phyloP scores from a whole-genome alignment of 1,140 invertebrate genomes.

The Hydropsyche tenuis region DNA sequence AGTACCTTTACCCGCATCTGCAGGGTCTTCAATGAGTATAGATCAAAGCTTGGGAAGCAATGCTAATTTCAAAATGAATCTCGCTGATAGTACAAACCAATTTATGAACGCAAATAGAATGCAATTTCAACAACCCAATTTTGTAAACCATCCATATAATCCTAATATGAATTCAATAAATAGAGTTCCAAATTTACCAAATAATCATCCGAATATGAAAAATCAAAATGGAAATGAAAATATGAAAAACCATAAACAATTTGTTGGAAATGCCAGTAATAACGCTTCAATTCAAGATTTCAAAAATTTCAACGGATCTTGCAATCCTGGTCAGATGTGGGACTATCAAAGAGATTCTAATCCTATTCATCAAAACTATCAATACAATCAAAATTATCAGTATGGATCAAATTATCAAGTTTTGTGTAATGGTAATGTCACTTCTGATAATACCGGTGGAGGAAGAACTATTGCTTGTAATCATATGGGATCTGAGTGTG shows the following conservation, averaged over 20 bases:
- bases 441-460: slow-evolving; percentile 54
- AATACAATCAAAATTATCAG: slow-evolving; percentile 41
- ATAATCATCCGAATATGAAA: not conserved
- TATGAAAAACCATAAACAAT: slow-evolving; percentile 3
- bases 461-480: slow-evolving; percentile 56
- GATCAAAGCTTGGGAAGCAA: slow-evolving; percentile 48
- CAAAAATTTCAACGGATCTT: slow-evolving; percentile 21
- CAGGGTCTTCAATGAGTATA: slow-evolving; percentile 47
- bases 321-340: slow-evolving; percentile 31
- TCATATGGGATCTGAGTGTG: slow-evolving; percentile 51
- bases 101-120: slow-evolving; percentile 52
- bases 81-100: slow-evolving; percentile 39
- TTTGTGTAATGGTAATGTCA: slow-evolving; percentile 18
- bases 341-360: slow-evolving; percentile 42
- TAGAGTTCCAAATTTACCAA: not conserved
- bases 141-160: slow-evolving; percentile 18
- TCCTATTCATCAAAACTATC: slow-evolving; percentile 34
- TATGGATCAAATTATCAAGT: slow-evolving; percentile 25
- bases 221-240: not conserved
- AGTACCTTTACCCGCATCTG: slow-evolving; percentile 36
- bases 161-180: not conserved
- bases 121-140: slow-evolving; percentile 18
- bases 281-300: slow-evolving; percentile 11
- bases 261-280: slow-evolving; percentile 8
- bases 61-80: slow-evolving; percentile 36